Conservation (phyloP, 2,113 vertebrate species). For the Solenodon paradoxus region DNA sequence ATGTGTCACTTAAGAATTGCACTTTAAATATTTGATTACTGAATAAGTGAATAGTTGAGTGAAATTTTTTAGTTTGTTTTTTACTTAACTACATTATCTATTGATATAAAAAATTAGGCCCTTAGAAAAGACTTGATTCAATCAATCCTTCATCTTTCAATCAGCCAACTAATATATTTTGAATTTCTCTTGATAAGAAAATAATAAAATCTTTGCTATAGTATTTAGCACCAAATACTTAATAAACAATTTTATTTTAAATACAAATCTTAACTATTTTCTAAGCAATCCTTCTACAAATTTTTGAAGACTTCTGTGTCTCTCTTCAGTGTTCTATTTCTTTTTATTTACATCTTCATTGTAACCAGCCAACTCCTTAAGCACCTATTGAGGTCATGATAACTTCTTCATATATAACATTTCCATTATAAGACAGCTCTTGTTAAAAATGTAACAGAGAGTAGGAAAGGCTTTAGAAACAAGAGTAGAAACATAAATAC, state of each 20-base stretch:
- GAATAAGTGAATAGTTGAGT: background rate
- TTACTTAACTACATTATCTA: background rate
- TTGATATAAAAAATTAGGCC: background rate
- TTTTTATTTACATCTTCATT: background rate
- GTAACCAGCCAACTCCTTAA: background rate
- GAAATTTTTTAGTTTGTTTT: background rate
- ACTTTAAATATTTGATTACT: constrained; percentile 6
- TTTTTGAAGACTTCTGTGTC: background rate
- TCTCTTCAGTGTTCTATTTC: background rate
- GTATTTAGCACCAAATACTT: background rate
- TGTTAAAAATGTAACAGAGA: background rate
- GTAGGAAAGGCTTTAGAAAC: background rate
- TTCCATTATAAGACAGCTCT: background rate
- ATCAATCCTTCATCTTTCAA: background rate
- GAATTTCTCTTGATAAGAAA: background rate
- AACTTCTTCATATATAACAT: background rate
- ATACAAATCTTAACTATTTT: background rate
- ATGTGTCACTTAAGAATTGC: background rate
- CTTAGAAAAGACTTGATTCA: background rate
- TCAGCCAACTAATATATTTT: background rate
- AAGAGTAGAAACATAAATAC: background rate
- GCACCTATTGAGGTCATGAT: background rate
- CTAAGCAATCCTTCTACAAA: background rate
- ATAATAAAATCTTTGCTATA: background rate
- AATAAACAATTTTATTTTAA: background rate